phyloP scores from a whole-genome alignment of 2,797 vertebrate genomes.

The Spinus olivaceus region DNA sequence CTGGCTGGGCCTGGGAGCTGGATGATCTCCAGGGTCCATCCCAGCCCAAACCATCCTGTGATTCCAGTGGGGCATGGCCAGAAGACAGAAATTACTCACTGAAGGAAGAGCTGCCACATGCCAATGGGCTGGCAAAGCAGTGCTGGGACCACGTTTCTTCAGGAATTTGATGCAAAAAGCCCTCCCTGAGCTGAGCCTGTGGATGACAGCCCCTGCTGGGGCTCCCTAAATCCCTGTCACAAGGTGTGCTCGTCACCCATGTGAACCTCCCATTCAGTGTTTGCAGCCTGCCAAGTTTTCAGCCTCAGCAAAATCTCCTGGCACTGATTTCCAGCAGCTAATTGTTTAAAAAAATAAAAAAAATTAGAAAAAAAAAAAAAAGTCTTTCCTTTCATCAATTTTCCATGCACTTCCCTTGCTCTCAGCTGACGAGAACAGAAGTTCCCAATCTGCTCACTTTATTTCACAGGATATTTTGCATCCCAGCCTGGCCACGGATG shows the following conservation, averaged over 20 bases:
- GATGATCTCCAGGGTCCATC: neutral
- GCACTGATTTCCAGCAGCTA: neutral
- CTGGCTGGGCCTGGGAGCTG: neutral
- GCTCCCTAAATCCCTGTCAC: neutral
- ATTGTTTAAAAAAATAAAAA: neutral
- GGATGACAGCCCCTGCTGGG: neutral
- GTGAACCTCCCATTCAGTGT: accelerated
- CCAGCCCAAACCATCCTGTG: neutral
- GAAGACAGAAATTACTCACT: neutral
- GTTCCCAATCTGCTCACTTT: constrained; percentile 26
- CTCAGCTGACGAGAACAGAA: neutral
- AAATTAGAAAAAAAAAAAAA: too few relatives aligned
- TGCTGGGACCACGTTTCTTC: neutral
- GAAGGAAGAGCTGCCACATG: neutral
- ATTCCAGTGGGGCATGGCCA: too few relatives aligned
- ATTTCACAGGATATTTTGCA: neutral
- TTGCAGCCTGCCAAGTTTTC: neutral
- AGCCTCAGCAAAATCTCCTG: neutral
- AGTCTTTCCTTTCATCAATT: neutral
- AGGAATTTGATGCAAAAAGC: neutral
- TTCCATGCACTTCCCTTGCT: neutral
- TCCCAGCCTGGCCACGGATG: neutral
- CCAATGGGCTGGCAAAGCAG: accelerated
- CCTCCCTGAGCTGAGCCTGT: neutral
- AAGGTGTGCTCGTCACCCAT: neutral